phyloP scores from a whole-genome alignment of 2,888 invertebrate genomes.

The Cephonodes hylas region DNA sequence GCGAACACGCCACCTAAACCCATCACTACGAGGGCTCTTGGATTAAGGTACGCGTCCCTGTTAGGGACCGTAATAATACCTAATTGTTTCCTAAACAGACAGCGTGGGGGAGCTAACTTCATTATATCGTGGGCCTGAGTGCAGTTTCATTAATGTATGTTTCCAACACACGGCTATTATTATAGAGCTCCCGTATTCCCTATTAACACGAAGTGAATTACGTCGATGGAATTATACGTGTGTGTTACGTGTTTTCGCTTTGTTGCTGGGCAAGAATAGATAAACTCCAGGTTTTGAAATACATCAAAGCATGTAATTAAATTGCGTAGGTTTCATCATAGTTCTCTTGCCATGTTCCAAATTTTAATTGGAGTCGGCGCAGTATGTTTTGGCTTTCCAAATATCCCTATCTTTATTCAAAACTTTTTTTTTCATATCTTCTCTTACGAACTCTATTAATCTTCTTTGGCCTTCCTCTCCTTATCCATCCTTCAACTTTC shows the following conservation, averaged over 20 bases:
- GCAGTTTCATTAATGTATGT: slow-evolving; percentile 31
- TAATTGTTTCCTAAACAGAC: slow-evolving; percentile 78
- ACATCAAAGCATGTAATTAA: not conserved
- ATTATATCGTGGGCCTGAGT: slow-evolving; percentile 42
- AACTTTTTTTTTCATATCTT: too few relatives aligned
- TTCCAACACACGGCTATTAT: slow-evolving; percentile 11
- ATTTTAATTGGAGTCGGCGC: too few relatives aligned
- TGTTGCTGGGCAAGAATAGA: too few relatives aligned
- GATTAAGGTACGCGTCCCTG: slow-evolving; percentile 23
- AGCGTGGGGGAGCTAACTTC: slow-evolving; percentile 60
- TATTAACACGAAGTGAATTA: not conserved
- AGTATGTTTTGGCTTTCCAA: too few relatives aligned
- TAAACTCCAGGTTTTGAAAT: not conserved
- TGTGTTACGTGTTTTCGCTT: not conserved
- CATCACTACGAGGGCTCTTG: slow-evolving; percentile 6
- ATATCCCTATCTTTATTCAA: too few relatives aligned
- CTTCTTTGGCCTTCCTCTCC: too few relatives aligned
- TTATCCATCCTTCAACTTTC: too few relatives aligned
- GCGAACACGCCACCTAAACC: not conserved
- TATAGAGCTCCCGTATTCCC: not conserved
- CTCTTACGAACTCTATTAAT: too few relatives aligned
- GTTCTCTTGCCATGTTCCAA: too few relatives aligned
- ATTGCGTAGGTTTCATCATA: too few relatives aligned
- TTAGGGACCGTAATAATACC: slow-evolving; percentile 66
- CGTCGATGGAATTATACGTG: not conserved